Base-by-base conservation (phyloP, 2,888 invertebrate genomes). In the Sisyra terminalis region DNA sequence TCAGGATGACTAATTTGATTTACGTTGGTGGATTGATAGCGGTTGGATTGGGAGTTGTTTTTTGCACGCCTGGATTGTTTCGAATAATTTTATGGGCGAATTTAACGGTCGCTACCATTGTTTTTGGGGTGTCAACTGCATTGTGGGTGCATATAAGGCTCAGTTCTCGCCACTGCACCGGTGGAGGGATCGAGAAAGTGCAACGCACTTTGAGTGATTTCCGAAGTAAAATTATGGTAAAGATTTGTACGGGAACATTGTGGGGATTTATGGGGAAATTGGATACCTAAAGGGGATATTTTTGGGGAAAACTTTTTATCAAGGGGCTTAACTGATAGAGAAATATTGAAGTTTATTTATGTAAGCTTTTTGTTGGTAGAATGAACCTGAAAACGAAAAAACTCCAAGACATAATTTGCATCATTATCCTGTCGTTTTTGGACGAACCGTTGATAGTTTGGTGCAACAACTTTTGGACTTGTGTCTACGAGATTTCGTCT, bases 391-490 rank as follows among this genome's bases (percentile, higher is more conserved):
- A 45, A 40, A 41, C 31, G 44, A 44, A 14, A 35, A 39, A 48
- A 39, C 42, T 5, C 35, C 30, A 31, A 47, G 43, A 45, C 52
- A 49, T 13, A 49, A 50, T 16, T 54, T 55, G 45, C 51, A 51
- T 35, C 76, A 78, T 59, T 67, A 83, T 50, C 78, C 82, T n/a
- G 65, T 82, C n/a, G 72, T 86, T 53, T 82, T 85, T 61, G 83
- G 86, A 34, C 72, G 84, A 48, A 82, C 84, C 45, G 82, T 90
- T 30, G 90, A 90, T 55, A 75, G 80, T 52, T 77, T 86, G 49
- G 60, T 90, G 17, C 85, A 88, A 54, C 81, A 87, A 57, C 67
- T 90, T 32, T 69, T 89, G 50, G 87, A 89, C 58, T 74, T 83
- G 57, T 65, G 80, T 30, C 66, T 86, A 34, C 67, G 83, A 52